These are phyloP conservation scores for Sphenopsis melanotis DNA, from an alignment of 2,797 vertebrate genomes.

Conservation along the genomic window DNA sequence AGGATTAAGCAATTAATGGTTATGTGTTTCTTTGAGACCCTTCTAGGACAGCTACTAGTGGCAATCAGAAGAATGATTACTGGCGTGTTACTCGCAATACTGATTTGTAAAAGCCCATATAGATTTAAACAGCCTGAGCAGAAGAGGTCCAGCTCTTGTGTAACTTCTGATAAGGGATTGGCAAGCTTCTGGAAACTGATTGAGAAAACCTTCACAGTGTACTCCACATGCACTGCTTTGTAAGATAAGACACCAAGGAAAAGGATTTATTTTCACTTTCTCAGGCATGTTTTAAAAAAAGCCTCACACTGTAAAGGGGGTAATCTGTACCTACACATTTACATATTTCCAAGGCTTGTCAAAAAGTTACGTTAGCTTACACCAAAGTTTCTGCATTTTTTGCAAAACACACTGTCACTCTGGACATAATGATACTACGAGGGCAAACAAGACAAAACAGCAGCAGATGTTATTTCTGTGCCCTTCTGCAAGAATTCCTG, in stretches of 20 bases:
- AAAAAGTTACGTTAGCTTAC: not conserved
- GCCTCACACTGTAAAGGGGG: not conserved
- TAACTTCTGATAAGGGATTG: constrained; percentile 22
- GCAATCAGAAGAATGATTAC: not conserved
- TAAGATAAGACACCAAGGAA: constrained; percentile 6
- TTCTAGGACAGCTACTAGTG: not conserved
- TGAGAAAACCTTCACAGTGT: not conserved
- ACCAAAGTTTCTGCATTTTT: not conserved
- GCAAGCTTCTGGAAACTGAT: not conserved
- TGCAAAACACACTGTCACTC: not conserved
- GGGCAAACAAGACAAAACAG: not conserved
- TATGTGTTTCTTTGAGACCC: not conserved
- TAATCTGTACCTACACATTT: not conserved
- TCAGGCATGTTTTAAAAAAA: not conserved
- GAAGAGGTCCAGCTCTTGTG: not conserved
- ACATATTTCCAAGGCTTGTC: not conserved
- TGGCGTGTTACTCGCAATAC: not conserved
- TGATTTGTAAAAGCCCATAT: not conserved
- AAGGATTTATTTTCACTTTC: not conserved
- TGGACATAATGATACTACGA: not conserved
- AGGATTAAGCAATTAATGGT: constrained; percentile 1
- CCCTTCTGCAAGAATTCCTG: not conserved
- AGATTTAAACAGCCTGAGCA: not conserved
- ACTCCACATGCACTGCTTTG: not conserved
- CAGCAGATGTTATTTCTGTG: not conserved